These are phyloP conservation scores for Athrips mouffetella DNA, from an alignment of 2,888 invertebrate genomes.

Conservation along the genomic window DNA sequence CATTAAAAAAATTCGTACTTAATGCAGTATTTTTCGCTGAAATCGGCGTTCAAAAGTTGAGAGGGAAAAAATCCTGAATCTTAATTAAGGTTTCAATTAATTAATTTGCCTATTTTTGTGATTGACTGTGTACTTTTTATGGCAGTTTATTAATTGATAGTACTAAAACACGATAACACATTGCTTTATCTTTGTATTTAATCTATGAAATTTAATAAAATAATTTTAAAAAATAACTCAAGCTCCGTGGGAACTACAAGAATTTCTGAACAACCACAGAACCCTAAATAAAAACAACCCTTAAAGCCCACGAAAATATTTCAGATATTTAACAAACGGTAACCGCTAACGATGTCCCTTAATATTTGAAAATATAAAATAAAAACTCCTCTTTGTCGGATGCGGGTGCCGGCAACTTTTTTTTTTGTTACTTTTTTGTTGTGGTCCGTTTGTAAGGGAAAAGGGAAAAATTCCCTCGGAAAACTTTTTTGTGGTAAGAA, in stretches of 20 bases:
- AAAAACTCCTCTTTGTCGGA: constrained; percentile 66
- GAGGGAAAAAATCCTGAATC: too few relatives aligned
- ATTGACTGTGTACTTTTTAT: too few relatives aligned
- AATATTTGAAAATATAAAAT: constrained; percentile 72
- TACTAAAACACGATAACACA: too few relatives aligned
- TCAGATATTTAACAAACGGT: constrained; percentile 72
- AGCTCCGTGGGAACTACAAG: not conserved
- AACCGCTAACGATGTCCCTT: constrained; percentile 75
- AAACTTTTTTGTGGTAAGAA: constrained; percentile 76
- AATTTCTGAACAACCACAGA: not conserved
- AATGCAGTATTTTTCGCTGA: too few relatives aligned
- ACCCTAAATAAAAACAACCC: constrained; percentile 41
- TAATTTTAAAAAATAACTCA: not conserved
- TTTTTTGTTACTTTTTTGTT: constrained; percentile 55
- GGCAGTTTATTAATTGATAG: too few relatives aligned
- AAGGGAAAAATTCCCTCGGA: constrained; percentile 67
- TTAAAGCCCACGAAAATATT: constrained; percentile 57
- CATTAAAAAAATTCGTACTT: too few relatives aligned
- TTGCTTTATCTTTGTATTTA: too few relatives aligned
- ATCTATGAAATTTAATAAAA: too few relatives aligned
- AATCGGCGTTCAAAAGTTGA: too few relatives aligned
- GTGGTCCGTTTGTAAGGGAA: constrained; percentile 69
- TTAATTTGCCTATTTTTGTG: too few relatives aligned
- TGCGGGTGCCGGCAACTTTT: constrained; percentile 60
- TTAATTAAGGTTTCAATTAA: too few relatives aligned